Evolutionary conservation across 1,140 invertebrate genomes (phyloP), one percentile per base, ranked within the genome.

Genomic region (Coptotermes formosanus): DNA sequence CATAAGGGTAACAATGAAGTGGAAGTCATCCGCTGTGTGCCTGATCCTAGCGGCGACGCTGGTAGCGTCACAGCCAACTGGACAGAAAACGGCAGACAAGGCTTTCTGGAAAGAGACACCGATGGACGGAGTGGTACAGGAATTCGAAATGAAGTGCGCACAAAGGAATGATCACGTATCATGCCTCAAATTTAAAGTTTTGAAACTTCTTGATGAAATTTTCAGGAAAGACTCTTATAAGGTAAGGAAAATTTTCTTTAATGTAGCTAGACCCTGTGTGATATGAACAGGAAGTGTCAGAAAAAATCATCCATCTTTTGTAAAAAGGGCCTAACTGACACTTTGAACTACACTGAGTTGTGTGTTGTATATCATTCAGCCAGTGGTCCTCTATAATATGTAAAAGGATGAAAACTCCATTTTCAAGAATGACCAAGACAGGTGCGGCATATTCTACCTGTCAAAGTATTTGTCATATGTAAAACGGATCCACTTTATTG

Each of bases 181-280:
- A 44, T 97, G 96, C 91, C 94, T 96, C 90, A 96, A 96, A 90
- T 95, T 94, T 91, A 96, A 95, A 89, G 94, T 96, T 83, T 94
- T 96, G 90, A 94, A 94, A 85, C 93, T 96, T 83, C 91, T 97
- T 88, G 95, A 96, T 90, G 94, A 94, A 89, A 93, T 96, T 88
- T 93, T 96, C 90, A 94, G 94, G 89, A 95, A 96, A 91, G 95
- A 96, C 88, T 94, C 93, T 86, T 95, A 94, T 90, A 94, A 95
- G 93, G 95, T 95, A 92, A 90, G 89, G 89, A n/a, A 30, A 55
- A 9, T 48, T n/a, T n/a, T n/a, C n/a, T n/a, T n/a, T n/a, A n/a
- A n/a, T n/a, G n/a, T n/a, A n/a, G n/a, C n/a, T n/a, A n/a, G n/a
- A n/a, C n/a, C n/a, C n/a, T n/a, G n/a, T n/a, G n/a, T n/a, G n/a